Percentiles rank a stretch among this genome's conserved stretches.
Conservation (phyloP, 37 sponge, comb jelly and placozoan species). For the Aphrocallistes beatrix region DNA sequence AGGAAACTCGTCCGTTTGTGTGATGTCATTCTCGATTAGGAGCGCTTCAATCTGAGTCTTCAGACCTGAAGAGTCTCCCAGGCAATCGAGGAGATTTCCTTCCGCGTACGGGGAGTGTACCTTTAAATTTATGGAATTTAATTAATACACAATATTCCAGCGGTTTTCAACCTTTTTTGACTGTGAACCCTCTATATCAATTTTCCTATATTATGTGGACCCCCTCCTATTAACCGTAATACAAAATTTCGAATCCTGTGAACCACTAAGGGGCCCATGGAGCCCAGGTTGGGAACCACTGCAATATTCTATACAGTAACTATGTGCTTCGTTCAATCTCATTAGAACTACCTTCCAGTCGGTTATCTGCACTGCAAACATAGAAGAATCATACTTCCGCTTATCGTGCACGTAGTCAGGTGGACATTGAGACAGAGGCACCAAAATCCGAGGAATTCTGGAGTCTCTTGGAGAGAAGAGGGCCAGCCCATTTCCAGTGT, state of each 20-base stretch:
- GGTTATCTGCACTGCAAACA: neutral
- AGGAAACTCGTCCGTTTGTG: constrained; percentile 40
- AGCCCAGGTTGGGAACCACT: too few species aligned
- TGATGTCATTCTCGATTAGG: constrained; percentile 59
- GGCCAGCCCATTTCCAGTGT: neutral
- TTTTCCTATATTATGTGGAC: too few species aligned
- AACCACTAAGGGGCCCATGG: too few species aligned
- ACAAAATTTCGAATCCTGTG: too few species aligned
- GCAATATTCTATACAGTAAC: too few species aligned
- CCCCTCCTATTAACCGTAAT: too few species aligned
- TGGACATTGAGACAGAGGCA: constrained; percentile 69
- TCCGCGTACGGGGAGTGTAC: constrained; percentile 38
- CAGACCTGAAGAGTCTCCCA: constrained; percentile 67
- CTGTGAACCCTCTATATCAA: too few species aligned
- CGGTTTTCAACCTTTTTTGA: too few species aligned
- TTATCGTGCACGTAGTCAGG: constrained; percentile 26
- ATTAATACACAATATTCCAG: constrained; percentile 20
- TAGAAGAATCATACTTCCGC: neutral
- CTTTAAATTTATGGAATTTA: constrained; percentile 22
- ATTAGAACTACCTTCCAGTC: neutral
- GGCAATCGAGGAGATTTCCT: constrained; percentile 50
- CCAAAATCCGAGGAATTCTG: constrained; percentile 54
- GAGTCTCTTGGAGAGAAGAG: constrained; percentile 66
- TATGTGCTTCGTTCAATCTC: too few species aligned
- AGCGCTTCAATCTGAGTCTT: constrained; percentile 75